Percentiles rank a stretch among this genome's conserved stretches.
These are phyloP conservation scores for Agriopis marginaria DNA, from an alignment of 2,888 invertebrate species.

Conservation along the genomic window DNA sequence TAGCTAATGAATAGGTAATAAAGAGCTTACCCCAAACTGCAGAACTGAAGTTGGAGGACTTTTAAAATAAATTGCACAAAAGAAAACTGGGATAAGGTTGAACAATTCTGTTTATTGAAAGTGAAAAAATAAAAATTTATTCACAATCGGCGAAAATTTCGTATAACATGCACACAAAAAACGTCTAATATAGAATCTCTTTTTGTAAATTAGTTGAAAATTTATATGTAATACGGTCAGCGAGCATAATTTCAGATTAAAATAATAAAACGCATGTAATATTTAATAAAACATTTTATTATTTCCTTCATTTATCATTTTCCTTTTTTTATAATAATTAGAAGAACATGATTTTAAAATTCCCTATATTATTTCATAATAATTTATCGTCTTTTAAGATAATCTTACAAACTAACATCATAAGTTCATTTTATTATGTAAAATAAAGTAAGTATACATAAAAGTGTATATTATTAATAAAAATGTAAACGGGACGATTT, in stretches of 20 bases:
- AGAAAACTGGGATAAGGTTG: too few species aligned
- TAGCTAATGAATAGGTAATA: too few species aligned
- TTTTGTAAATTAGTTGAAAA: too few species aligned
- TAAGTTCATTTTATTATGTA: slow-evolving; percentile 57
- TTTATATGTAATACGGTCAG: not conserved
- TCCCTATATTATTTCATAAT: slow-evolving; percentile 51
- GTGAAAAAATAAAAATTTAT: too few species aligned
- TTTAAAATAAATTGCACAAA: too few species aligned
- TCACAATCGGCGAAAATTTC: not conserved
- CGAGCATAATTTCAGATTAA: not conserved
- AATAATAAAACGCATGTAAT: slow-evolving; percentile 47
- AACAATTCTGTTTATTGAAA: too few species aligned
- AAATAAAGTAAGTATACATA: slow-evolving; percentile 52
- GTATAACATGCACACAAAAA: too few species aligned
- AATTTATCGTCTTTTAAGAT: slow-evolving; percentile 46
- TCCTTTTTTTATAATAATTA: slow-evolving; percentile 59
- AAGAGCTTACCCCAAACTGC: too few species aligned
- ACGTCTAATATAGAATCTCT: too few species aligned
- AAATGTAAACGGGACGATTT: slow-evolving; percentile 71
- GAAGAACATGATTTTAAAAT: slow-evolving; percentile 67
- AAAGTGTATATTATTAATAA: slow-evolving; percentile 66
- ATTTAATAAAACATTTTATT: slow-evolving; percentile 71
- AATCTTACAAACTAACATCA: slow-evolving; percentile 50
- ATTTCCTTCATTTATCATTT: slow-evolving; percentile 60
- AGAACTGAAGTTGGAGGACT: too few species aligned